Evolutionary conservation across 2,113 vertebrate species (phyloP), one percentile per base, ranked within the genome.

Genomic region (Neolamprologus hecqui): DNA sequence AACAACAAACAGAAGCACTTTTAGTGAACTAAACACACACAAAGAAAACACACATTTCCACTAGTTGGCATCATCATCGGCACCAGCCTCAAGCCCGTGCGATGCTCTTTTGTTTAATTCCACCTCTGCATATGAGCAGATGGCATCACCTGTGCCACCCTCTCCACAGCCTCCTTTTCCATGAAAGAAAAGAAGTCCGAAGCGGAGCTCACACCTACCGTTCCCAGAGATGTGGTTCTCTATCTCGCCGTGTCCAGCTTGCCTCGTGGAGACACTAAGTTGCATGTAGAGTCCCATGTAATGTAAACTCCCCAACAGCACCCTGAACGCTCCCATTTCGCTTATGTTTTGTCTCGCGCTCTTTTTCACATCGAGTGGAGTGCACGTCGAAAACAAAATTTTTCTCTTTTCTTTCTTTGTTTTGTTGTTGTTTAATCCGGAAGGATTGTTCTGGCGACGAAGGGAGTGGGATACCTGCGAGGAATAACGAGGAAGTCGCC

Each of bases 261-360:
- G 96, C 77, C 96, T 96, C 79, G 97, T 94, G 95, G 96, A 95
- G 85, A 94, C 96, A 94, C 97, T 96, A 96, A 98, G 97, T 97
- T 98, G 97, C 91, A 98, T 93, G 96, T 96, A 98, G 96, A 99
- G 97, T 97, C 98, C 98, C 97, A 98, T 92, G 95, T 96, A 99
- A 94, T 98, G 98, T 93, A 98, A 96, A 95, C 96, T 96, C 96
- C 97, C 96, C 95, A 98, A 96, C 93, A 97, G 96, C 95, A 97
- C 90, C 87, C 96, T 95, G 93, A 98, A 97, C 95, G 96, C 97
- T 94, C 97, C 97, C 97, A 98, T 98, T 90, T 92, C 94, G 95
- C 88, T 80, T 94, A 81, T 83, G 47, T 82, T 91, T 88, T 77
- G 15, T 94, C 94, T 90, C 88, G 45, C 26, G 73, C 86, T 84